Conservation (phyloP, 2,797 vertebrate species). For the Anniella stebbinsi region DNA sequence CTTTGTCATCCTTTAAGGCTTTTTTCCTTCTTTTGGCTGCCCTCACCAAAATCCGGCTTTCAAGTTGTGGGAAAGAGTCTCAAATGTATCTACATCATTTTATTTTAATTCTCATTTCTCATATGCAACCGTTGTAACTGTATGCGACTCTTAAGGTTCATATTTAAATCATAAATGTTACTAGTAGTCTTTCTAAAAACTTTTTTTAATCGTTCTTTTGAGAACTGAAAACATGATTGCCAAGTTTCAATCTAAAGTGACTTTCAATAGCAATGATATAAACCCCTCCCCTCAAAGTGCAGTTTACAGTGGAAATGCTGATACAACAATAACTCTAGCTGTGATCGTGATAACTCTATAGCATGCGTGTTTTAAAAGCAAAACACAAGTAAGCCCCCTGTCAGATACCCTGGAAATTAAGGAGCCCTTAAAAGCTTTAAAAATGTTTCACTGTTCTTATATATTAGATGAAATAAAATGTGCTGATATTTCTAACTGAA, state of each 20-base stretch:
- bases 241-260: background rate
- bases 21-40: background rate
- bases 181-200: background rate
- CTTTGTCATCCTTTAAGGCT: background rate
- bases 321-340: background rate
- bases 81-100: background rate
- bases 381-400: conserved; percentile 56
- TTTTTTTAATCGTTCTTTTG: conserved; percentile 12
- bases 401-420: conserved; percentile 42
- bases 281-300: background rate
- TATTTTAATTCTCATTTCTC: background rate
- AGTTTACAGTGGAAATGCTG: background rate
- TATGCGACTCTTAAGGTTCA: background rate
- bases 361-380: conserved; percentile 53
- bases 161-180: conserved; percentile 2
- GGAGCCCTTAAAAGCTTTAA: conserved; percentile 46
- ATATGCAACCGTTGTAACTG: background rate
- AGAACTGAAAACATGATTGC: background rate
- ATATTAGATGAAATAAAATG: conserved; percentile 45
- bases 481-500: conserved; percentile 8
- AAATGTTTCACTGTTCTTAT: conserved; percentile 49
- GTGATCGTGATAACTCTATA: conserved; percentile 1
- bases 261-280: conserved; percentile 1
- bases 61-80: background rate
- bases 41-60: background rate